Evolutionary conservation across 2,888 invertebrate genomes (phyloP).

Genomic region (Andrena bucephala): DNA sequence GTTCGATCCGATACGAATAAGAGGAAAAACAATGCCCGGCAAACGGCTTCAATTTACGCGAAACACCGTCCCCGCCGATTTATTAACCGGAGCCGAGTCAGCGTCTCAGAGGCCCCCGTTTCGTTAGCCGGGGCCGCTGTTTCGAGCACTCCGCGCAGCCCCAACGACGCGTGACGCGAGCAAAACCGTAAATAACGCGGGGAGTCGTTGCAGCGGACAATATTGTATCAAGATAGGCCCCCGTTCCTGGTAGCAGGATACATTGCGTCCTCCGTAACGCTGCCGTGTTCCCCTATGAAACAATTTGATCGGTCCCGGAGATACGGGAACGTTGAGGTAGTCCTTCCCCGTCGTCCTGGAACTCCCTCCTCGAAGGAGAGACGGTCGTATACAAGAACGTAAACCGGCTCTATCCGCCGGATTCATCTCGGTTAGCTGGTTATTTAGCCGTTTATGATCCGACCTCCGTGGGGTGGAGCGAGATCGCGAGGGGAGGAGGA

Average conservation of each 20-base stretch:
- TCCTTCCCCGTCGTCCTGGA: slow-evolving; percentile 51
- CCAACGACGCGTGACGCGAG: slow-evolving; percentile 44
- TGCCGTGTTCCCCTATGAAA: slow-evolving; percentile 72
- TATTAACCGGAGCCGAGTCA: background rate
- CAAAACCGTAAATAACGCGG: slow-evolving; percentile 58
- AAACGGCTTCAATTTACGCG: slow-evolving; percentile 16
- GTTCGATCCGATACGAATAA: background rate
- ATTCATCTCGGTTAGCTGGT: slow-evolving; percentile 80
- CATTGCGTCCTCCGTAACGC: slow-evolving; percentile 53
- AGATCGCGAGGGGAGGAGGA: background rate
- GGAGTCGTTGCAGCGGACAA: slow-evolving; percentile 33
- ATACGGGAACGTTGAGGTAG: slow-evolving; percentile 72
- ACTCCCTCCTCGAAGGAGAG: slow-evolving; percentile 47
- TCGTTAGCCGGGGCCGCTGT: slow-evolving; percentile 29
- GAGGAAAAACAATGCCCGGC: background rate
- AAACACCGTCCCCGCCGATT: background rate
- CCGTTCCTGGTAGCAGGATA: slow-evolving; percentile 61
- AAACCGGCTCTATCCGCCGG: slow-evolving; percentile 75
- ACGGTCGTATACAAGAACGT: slow-evolving; percentile 65
- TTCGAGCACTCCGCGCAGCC: slow-evolving; percentile 21
- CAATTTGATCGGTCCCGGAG: slow-evolving; percentile 77
- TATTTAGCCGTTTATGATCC: slow-evolving; percentile 82
- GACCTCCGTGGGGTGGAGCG: slow-evolving; percentile 23
- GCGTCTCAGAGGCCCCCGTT: slow-evolving; percentile 9
- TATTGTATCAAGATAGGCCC: slow-evolving; percentile 60